Base-by-base conservation (phyloP, 2,888 invertebrate species). In the Conistra vaccinii region DNA sequence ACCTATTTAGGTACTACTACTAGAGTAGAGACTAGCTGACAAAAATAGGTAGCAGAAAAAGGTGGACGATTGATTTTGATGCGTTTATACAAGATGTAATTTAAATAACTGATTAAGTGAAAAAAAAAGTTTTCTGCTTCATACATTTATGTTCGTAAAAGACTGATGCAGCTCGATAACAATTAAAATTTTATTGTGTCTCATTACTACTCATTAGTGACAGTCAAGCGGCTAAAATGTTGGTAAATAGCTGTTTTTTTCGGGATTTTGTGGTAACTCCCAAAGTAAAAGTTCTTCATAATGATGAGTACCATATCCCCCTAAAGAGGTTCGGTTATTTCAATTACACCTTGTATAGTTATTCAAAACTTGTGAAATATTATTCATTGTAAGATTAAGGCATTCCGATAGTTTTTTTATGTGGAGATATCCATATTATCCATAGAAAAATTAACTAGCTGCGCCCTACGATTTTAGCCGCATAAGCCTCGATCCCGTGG, bases 1-100 rank as follows among this genome's bases (percentile, higher is more conserved):
- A 68, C 0, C 1, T 32, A 76, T 75, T 51, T 42, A 53, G n/a
- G n/a, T n/a, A n/a, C n/a, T n/a, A n/a, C n/a, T 74, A 29, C 35
- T 32, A 7, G 32, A 14, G 26, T 32, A 7, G 32, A 14, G 26
- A 57, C 61, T 32, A 23, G 4, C 12, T 39, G 3, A 29, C 9
- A 29, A 58, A 57, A 48, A 35, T 23, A 55, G 0, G 14, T 58
- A 20, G 17, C 68, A 45, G 6, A 57, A 57, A 69, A 61, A 55
- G 12, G 23, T 20, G 12, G 3, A 39, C 4, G 3, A 20, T 39
- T 69, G 12, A 35, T 58, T 69, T 48, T 14, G 5, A 17, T 12
- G 32, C n/a, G 29, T 29, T 17, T 29, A 55, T 14, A 26, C 53
- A 55, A 55, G 55, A 0, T 10, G n/a, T 53, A 12, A 53, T n/a